phyloP scores from a whole-genome alignment of 2,888 invertebrate species.

The Torymus tubicola region DNA sequence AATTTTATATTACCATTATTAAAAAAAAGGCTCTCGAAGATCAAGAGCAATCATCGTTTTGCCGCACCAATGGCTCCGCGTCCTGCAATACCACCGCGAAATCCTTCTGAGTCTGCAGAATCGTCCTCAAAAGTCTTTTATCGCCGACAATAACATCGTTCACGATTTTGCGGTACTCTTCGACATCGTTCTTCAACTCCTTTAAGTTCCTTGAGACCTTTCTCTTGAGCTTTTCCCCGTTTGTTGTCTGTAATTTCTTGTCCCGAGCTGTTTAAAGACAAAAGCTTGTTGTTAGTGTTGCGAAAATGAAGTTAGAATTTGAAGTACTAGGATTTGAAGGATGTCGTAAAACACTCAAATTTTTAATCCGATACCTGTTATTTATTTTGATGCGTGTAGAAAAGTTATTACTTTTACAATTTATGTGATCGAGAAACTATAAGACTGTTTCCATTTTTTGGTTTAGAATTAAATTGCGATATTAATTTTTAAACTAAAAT shows the following conservation, averaged over 20 bases:
- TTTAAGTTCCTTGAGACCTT: slow-evolving; percentile 80
- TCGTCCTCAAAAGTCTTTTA: slow-evolving; percentile 80
- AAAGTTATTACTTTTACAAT: too few species aligned
- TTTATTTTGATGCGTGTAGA: too few species aligned
- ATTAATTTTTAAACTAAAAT: too few species aligned
- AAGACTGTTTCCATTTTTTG: too few species aligned
- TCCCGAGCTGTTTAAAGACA: slow-evolving; percentile 78
- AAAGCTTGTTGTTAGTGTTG: too few species aligned
- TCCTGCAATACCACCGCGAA: slow-evolving; percentile 79
- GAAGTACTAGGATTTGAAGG: too few species aligned
- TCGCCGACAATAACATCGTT: slow-evolving; percentile 81
- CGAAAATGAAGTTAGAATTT: too few species aligned
- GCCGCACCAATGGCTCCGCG: slow-evolving; percentile 28
- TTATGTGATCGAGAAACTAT: too few species aligned
- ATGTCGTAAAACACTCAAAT: too few species aligned
- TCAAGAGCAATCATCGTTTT: background rate
- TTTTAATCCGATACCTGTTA: too few species aligned
- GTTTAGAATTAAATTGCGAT: too few species aligned
- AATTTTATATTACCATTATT: slow-evolving; percentile 42
- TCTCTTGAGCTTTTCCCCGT: slow-evolving; percentile 76
- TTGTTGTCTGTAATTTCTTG: slow-evolving; percentile 80
- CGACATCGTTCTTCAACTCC: slow-evolving; percentile 79
- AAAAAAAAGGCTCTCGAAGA: slow-evolving; percentile 54
- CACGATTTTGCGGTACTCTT: slow-evolving; percentile 78
- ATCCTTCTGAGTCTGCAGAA: slow-evolving; percentile 79